phyloP scores from a whole-genome alignment of 2,888 invertebrate genomes.

The Drosophila subsilvestris region DNA sequence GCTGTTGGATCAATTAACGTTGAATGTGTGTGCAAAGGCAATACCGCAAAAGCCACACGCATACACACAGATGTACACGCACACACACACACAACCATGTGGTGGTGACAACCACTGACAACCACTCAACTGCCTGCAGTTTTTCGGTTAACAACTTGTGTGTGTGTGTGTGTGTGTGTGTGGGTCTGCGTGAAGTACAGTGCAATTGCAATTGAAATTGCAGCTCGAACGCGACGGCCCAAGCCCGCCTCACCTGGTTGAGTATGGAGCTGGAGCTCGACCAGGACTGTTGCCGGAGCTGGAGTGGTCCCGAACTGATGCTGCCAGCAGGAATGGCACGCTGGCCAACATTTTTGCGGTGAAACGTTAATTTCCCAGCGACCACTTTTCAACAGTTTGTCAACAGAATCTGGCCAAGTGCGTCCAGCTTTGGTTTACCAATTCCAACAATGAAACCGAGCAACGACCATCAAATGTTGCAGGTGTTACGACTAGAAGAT shows the following conservation, averaged over 20 bases:
- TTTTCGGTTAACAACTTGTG: conserved; percentile 71
- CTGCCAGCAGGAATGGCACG: conserved; percentile 8
- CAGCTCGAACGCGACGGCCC: conserved; percentile 18
- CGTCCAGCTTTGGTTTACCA: conserved; percentile 44
- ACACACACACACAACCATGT: conserved; percentile 12
- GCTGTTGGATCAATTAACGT: conserved; percentile 79
- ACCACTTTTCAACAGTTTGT: conserved; percentile 77
- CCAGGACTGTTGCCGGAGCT: neutral
- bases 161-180: conserved; percentile 15
- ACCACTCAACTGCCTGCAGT: conserved; percentile 75
- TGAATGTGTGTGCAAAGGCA: conserved; percentile 77
- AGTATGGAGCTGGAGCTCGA: conserved; percentile 26
- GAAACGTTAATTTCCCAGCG: conserved; percentile 76
- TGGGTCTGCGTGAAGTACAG: conserved; percentile 62
- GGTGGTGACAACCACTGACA: conserved; percentile 68
- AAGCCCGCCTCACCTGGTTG: neutral
- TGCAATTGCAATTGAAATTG: conserved; percentile 70
- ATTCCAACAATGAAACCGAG: conserved; percentile 44
- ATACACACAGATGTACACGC: conserved; percentile 31
- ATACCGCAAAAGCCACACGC: conserved; percentile 73
- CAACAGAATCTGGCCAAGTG: conserved; percentile 45
- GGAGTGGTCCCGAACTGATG: neutral
- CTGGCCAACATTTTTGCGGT: conserved; percentile 71
- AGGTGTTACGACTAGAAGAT: conserved; percentile 1
- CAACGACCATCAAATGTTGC: neutral